Evolutionary conservation across 2,113 vertebrate species (phyloP).

Genomic region (Scalopus aquaticus): DNA sequence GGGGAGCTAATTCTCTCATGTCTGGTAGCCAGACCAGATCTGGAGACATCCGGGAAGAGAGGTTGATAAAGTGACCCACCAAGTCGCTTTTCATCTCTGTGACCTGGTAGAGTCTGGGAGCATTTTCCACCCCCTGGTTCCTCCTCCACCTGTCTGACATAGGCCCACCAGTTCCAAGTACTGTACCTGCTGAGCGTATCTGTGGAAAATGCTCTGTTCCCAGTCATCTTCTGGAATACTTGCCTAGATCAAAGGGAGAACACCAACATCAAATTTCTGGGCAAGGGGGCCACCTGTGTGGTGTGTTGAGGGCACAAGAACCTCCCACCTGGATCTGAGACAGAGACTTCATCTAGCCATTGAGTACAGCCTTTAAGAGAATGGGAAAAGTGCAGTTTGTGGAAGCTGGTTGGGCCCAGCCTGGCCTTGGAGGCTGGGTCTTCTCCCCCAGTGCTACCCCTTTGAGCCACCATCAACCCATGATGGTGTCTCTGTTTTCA

Average conservation of each 20-base stretch:
- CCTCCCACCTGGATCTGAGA: not conserved
- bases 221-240: constrained; percentile 60
- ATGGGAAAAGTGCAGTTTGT: not conserved
- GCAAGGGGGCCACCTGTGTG: not conserved
- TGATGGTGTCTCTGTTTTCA: not conserved
- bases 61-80: not conserved
- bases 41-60: constrained; percentile 54
- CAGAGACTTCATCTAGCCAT: not conserved
- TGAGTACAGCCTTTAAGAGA: not conserved
- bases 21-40: constrained; percentile 62
- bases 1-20: constrained; percentile 16
- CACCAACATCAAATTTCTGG: not conserved
- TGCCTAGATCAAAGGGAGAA: constrained; percentile 80
- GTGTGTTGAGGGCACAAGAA: not conserved
- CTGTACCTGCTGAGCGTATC: constrained; percentile 81
- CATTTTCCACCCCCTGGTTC: not conserved
- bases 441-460: not conserved
- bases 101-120: constrained; percentile 1
- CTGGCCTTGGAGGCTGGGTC: not conserved
- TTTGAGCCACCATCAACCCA: not conserved
- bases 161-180: not conserved
- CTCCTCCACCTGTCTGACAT: not conserved
- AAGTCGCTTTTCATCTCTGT: constrained; percentile 23
- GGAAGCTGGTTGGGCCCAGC: not conserved
- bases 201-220: constrained; percentile 79